phyloP scores from a whole-genome alignment of 2,888 invertebrate genomes.

The Gari tellinella region DNA sequence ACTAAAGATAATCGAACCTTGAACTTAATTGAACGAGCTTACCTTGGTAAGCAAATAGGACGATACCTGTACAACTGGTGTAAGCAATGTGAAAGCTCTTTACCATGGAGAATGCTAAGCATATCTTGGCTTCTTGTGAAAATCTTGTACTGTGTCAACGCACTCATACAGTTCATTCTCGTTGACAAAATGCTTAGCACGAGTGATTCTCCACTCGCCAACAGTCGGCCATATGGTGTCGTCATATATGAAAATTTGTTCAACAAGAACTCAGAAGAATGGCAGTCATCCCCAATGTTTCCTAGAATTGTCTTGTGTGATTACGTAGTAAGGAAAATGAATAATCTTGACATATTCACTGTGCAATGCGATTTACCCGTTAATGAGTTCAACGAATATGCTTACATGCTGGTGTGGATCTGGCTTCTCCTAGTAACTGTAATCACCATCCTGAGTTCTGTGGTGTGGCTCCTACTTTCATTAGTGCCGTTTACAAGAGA shows the following conservation, averaged over 20 bases:
- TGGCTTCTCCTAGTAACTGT: constrained; percentile 50
- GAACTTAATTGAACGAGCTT: constrained; percentile 36
- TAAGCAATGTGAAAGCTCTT: too few relatives aligned
- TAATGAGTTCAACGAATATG: constrained; percentile 37
- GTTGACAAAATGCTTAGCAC: constrained; percentile 32
- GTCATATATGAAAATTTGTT: constrained; percentile 39
- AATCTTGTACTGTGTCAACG: constrained; percentile 42
- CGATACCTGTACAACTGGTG: constrained; percentile 49
- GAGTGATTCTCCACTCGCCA: constrained; percentile 26
- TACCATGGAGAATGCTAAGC: constrained; percentile 51
- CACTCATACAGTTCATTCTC: constrained; percentile 35
- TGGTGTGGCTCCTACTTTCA: constrained; percentile 25
- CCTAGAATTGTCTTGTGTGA: constrained; percentile 31
- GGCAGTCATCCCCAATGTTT: constrained; percentile 26
- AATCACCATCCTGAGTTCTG: constrained; percentile 36
- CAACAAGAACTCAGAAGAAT: constrained; percentile 24
- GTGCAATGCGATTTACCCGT: constrained; percentile 41
- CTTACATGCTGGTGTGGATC: constrained; percentile 49
- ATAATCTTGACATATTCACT: neutral
- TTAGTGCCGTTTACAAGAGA: constrained; percentile 37
- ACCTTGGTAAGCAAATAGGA: constrained; percentile 37
- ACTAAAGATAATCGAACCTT: constrained; percentile 39
- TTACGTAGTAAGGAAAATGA: constrained; percentile 7
- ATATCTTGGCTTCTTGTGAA: constrained; percentile 46
- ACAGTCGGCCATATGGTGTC: constrained; percentile 42